Percentiles rank a stretch among this genome's conserved stretches.
phyloP scores from a whole-genome alignment of 1,140 invertebrate genomes.

The Ceratoteleas bidentatus region DNA sequence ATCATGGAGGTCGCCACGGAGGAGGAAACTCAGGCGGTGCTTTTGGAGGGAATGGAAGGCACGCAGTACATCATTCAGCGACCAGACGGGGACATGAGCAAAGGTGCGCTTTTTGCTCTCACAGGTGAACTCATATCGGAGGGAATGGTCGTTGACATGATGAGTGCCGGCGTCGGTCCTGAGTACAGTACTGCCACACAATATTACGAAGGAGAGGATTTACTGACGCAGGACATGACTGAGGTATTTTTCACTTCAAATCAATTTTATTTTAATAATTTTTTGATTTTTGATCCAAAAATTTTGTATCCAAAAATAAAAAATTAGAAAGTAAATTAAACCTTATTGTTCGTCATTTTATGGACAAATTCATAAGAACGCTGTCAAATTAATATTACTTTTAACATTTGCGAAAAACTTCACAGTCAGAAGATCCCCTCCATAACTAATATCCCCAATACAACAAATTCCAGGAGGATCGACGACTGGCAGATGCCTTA shows the following conservation, averaged over 20 bases:
- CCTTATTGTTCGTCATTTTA: no score
- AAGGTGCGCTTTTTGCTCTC: constrained; percentile 76
- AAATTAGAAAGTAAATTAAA: no score
- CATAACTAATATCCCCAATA: no score
- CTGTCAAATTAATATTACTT: no score
- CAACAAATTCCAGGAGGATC: no score
- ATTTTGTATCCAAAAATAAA: no score
- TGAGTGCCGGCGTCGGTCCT: constrained; percentile 75
- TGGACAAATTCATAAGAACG: no score
- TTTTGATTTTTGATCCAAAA: no score
- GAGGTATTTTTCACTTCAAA: constrained; percentile 67
- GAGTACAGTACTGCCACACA: constrained; percentile 76
- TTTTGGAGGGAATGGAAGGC: constrained; percentile 78
- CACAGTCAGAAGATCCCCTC: no score
- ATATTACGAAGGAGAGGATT: constrained; percentile 80
- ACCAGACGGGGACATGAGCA: constrained; percentile 77
- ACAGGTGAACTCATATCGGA: constrained; percentile 79
- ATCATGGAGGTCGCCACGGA: constrained; percentile 76
- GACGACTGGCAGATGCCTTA: constrained; percentile 81
- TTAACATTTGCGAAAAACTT: no score
- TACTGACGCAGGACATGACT: constrained; percentile 77
- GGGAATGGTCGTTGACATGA: constrained; percentile 81
- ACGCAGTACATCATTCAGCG: constrained; percentile 81
- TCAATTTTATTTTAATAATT: no score
- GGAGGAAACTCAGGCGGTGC: constrained; percentile 76